Evolutionary conservation across 1,140 invertebrate species (phyloP).

Genomic region (Drosophila lowei): DNA sequence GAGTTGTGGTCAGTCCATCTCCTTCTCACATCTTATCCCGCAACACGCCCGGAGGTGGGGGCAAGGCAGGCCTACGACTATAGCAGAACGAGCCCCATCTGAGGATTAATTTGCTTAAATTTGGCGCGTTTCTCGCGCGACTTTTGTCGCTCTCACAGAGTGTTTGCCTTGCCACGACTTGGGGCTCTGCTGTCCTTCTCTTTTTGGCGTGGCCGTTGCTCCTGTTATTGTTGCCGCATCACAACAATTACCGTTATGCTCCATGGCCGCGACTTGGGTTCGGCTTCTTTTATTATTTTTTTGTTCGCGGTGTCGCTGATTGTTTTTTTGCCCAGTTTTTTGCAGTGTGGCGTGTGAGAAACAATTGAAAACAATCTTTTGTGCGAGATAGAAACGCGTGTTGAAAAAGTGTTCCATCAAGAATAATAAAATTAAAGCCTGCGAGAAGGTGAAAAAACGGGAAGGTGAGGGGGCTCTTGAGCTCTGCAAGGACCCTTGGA

Average conservation of each 20-base stretch:
- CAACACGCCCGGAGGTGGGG: too few species aligned
- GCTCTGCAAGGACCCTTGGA: constrained; percentile 78
- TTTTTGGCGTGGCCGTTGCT: not conserved
- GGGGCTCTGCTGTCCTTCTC: too few species aligned
- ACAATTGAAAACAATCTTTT: constrained; percentile 8
- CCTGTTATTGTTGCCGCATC: constrained; percentile 5
- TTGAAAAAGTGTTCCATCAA: not conserved
- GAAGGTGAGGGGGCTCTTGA: constrained; percentile 15
- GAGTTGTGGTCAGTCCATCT: constrained; percentile 34
- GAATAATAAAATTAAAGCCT: not conserved
- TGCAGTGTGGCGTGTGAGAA: constrained; percentile 19
- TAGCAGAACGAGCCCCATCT: too few species aligned
- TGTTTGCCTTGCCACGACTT: not conserved
- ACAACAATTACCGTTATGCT: not conserved
- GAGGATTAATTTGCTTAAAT: not conserved
- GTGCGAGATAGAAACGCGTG: constrained; percentile 1
- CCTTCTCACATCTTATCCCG: not conserved
- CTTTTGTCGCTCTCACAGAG: not conserved
- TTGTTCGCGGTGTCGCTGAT: constrained; percentile 2
- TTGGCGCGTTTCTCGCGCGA: constrained; percentile 27
- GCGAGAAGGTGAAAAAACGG: constrained; percentile 11
- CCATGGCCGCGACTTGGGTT: too few species aligned
- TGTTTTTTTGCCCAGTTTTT: constrained; percentile 26
- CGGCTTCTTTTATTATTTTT: too few species aligned
- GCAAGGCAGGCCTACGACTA: too few species aligned